phyloP scores from a whole-genome alignment of 64 coral and sea anemone genomes.

The Pocillopora damicornis region DNA sequence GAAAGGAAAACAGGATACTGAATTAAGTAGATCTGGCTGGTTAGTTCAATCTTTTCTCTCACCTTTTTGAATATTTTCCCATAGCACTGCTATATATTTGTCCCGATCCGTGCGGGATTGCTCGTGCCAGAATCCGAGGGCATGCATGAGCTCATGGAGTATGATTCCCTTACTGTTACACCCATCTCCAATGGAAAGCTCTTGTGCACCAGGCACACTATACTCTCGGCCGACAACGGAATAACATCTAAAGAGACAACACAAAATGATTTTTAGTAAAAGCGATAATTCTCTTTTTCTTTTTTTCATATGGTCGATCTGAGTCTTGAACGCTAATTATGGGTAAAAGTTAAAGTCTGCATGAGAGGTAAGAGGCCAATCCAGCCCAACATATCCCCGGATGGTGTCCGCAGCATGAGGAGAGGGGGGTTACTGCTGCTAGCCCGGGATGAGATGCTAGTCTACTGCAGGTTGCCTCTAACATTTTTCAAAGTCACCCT shows the following conservation, averaged over 20 bases:
- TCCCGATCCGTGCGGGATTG: slow-evolving; percentile 50
- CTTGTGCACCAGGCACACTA: slow-evolving; percentile 5
- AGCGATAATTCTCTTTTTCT: too few relatives aligned
- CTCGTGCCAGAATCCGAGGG: slow-evolving; percentile 54
- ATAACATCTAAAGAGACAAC: slow-evolving; percentile 16
- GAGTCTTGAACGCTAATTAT: not conserved
- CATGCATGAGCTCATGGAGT: slow-evolving; percentile 49
- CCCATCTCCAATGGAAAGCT: slow-evolving; percentile 39
- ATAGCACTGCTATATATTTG: slow-evolving; percentile 18
- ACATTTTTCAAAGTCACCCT: too few relatives aligned
- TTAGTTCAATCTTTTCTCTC: not conserved
- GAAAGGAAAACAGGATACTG: too few relatives aligned
- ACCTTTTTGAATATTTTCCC: slow-evolving; percentile 32
- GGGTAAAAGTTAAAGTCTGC: not conserved
- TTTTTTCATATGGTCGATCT: too few relatives aligned
- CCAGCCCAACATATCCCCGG: too few relatives aligned
- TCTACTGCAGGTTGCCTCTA: too few relatives aligned
- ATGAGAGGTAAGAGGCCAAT: too few relatives aligned
- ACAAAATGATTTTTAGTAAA: not conserved
- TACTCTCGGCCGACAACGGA: slow-evolving; percentile 34
- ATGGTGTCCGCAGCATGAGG: too few relatives aligned
- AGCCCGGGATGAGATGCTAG: too few relatives aligned
- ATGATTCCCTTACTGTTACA: slow-evolving; percentile 53
- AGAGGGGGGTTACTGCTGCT: too few relatives aligned
- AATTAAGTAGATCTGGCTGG: too few relatives aligned